Evolutionary conservation across 1,140 invertebrate genomes (phyloP).

Genomic region (Chionoecetes opilio): DNA sequence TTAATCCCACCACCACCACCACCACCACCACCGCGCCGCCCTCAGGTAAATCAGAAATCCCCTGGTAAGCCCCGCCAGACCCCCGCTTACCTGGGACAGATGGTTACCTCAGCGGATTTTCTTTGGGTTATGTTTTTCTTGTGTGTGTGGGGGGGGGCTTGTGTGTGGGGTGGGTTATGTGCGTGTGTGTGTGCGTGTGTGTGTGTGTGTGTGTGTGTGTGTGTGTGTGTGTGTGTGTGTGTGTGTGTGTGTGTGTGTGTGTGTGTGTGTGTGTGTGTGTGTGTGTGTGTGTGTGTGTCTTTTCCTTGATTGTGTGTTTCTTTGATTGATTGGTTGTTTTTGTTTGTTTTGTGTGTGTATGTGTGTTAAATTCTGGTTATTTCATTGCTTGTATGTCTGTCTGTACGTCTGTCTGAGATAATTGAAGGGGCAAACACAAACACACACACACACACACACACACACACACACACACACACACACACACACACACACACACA

Average conservation of each 20-base stretch:
- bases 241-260: slow-evolving; percentile 33
- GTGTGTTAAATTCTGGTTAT: too few relatives aligned
- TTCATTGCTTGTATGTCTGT: too few relatives aligned
- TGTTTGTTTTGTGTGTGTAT: too few relatives aligned
- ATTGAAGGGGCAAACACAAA: too few relatives aligned
- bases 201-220: too few relatives aligned
- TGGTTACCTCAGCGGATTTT: not conserved
- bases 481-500: not conserved
- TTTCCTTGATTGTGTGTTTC: not conserved
- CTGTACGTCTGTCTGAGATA: too few relatives aligned
- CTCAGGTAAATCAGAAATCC: not conserved
- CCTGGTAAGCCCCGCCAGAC: not conserved
- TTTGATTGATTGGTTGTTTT: not conserved
- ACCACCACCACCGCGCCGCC: not conserved
- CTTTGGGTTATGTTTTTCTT: not conserved
- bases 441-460: too few relatives aligned
- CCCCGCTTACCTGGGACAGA: not conserved
- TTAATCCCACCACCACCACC: too few relatives aligned
- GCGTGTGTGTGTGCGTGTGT: not conserved
- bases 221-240: slow-evolving; percentile 19
- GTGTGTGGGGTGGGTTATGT: too few relatives aligned
- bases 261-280: not conserved
- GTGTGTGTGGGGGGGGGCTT: too few relatives aligned
- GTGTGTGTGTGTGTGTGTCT: slow-evolving; percentile 18
- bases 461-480: not conserved